Base-by-base conservation (phyloP, 2,888 invertebrate genomes). In the Drosophila paranaensis region DNA sequence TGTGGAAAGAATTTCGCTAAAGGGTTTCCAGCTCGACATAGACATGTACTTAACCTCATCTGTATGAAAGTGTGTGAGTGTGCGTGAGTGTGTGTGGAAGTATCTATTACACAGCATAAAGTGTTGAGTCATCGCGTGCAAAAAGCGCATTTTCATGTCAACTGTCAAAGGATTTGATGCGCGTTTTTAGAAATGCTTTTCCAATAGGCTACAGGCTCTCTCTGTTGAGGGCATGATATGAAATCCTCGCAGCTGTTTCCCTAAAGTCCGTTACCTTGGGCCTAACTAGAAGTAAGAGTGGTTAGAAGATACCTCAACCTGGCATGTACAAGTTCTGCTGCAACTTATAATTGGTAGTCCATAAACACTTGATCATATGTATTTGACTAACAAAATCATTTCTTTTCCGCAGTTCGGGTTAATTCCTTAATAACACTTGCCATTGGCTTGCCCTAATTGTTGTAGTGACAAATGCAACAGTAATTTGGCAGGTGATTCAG, bases 141-240 rank as follows among this genome's bases (percentile, higher is more conserved):
- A 77, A 85, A 88, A 89, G 84, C 87, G 90, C 82, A 71, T 80
- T 88, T 83, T 73, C 89, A 78, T 89, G 90, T 89, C 77, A 84
- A 77, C 82, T 89, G 88, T 90, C 88, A 89, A 77, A 71, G 80
- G 71, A 77, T 88, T 88, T 88, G 81, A 82, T 74, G 71, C 71
- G 48, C 67, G 58, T 65, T 61, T 64, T 71, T 63, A 60, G 54
- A 53, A 55, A 53, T 58, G 53, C 46, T 57, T 40, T 53, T 43
- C 39, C 50, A n/a, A 39, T 33, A 40, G 13, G 72, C 64, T 58
- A 35, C 39, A 35, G 58, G 72, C 72, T 43, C 35, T 53, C 20
- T 58, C 39, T 20, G 20, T 27, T 16, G 10, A 25, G 63, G 3
- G 37, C 25, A 20, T 37, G 14, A 42, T 48, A 66, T 48, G 48